phyloP scores from a whole-genome alignment of 2,113 vertebrate genomes.

The Enhydra lutris region DNA sequence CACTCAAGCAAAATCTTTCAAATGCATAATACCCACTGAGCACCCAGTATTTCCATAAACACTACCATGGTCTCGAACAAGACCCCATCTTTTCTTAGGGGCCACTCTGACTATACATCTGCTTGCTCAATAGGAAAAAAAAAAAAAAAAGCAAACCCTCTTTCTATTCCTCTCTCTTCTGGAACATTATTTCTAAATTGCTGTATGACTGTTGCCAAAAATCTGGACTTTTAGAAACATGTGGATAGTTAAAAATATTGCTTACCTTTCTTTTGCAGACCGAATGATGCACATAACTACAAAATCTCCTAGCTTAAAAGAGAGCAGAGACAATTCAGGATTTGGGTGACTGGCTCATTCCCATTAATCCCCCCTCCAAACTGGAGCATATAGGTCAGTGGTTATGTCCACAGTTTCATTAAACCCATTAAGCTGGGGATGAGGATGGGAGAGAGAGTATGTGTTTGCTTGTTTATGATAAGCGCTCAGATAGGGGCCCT shows the following conservation, averaged over 20 bases:
- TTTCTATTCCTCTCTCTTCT: not conserved
- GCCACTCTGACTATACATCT: not conserved
- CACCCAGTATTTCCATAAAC: not conserved
- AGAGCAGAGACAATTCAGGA: not conserved
- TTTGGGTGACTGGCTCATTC: not conserved
- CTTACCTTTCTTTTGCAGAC: not conserved
- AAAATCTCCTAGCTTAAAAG: not conserved
- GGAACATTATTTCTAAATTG: not conserved
- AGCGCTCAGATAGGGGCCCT: not conserved
- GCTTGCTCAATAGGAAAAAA: not conserved
- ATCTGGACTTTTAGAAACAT: not conserved
- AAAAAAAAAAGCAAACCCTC: not conserved
- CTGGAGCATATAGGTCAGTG: slow-evolving; percentile 27
- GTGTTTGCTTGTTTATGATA: slow-evolving; percentile 8
- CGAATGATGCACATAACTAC: not conserved
- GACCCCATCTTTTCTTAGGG: not conserved
- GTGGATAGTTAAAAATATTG: not conserved
- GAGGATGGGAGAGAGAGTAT: not conserved
- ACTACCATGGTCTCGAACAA: not conserved
- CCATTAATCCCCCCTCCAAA: not conserved
- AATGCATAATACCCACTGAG: not conserved
- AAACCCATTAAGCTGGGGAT: slow-evolving; percentile 59
- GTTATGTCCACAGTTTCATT: slow-evolving; percentile 47
- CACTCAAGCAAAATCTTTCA: not conserved
- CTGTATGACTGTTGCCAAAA: not conserved